phyloP scores from a whole-genome alignment of 2,888 invertebrate genomes.

The Norana najaformis region DNA sequence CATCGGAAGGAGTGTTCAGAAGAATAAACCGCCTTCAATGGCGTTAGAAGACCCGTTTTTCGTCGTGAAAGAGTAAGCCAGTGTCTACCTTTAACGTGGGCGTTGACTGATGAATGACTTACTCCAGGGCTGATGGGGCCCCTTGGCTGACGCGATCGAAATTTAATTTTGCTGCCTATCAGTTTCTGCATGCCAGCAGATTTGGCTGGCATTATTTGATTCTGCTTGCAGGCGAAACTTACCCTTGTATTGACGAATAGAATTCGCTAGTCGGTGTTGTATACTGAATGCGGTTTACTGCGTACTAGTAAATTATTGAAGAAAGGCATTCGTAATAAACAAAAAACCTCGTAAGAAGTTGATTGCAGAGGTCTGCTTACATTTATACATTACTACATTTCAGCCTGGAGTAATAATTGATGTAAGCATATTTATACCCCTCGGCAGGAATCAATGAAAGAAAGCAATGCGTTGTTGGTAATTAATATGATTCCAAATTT shows the following conservation, averaged over 20 bases:
- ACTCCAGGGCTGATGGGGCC: too few species aligned
- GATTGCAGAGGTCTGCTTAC: too few species aligned
- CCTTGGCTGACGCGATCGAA: background rate
- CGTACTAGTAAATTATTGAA: background rate
- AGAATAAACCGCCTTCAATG: slow-evolving; percentile 67
- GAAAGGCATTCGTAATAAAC: background rate
- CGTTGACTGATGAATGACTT: background rate
- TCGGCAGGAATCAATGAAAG: too few species aligned
- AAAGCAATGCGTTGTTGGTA: too few species aligned
- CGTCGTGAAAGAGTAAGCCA: slow-evolving; percentile 95
- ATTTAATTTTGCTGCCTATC: background rate
- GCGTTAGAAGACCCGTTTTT: slow-evolving; percentile 98
- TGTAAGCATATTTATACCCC: too few species aligned
- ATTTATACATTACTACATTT: too few species aligned
- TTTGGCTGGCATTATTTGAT: background rate
- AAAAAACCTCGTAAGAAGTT: background rate
- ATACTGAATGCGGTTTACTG: background rate
- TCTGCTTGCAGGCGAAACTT: too few species aligned
- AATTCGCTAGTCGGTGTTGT: background rate
- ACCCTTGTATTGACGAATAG: background rate
- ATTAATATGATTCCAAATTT: too few species aligned
- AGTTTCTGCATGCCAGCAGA: background rate
- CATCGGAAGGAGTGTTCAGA: background rate
- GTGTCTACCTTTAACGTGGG: background rate
- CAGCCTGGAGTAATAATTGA: too few species aligned